phyloP scores from a whole-genome alignment of 1,140 invertebrate species.

The Drosophila fuyamai region DNA sequence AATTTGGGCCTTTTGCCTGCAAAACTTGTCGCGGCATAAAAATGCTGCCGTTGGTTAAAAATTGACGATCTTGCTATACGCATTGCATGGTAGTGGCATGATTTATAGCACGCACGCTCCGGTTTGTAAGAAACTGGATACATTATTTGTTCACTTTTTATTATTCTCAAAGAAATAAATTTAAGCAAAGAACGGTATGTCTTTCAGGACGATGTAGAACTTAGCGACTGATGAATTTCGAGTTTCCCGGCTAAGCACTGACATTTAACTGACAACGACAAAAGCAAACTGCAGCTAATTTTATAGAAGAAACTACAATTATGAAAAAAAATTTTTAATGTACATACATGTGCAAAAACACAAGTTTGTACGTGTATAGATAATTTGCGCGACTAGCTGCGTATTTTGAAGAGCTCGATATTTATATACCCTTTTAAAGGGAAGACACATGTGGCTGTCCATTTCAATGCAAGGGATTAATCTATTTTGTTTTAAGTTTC shows the following conservation, averaged over 20 bases:
- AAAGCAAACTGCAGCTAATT: constrained; percentile 49
- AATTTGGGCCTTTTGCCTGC: constrained; percentile 14
- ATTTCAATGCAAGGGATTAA: neutral
- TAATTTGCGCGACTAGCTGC: constrained; percentile 50
- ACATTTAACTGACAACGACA: constrained; percentile 68
- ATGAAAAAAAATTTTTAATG: constrained; percentile 38
- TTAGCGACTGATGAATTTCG: constrained; percentile 42
- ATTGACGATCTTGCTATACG: constrained; percentile 7
- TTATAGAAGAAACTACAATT: constrained; percentile 49
- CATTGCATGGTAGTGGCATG: constrained; percentile 35
- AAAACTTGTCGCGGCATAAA: constrained; percentile 13
- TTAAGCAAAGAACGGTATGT: neutral
- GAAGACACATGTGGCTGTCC: constrained; percentile 2
- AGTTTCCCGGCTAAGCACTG: constrained; percentile 47
- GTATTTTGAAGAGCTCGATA: constrained; percentile 35
- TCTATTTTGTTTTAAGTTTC: neutral
- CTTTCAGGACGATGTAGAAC: constrained; percentile 7
- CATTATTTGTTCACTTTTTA: constrained; percentile 18
- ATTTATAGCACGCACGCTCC: constrained; percentile 29
- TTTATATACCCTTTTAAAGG: constrained; percentile 39
- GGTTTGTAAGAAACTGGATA: constrained; percentile 36
- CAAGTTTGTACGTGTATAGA: constrained; percentile 45
- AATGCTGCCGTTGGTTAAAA: constrained; percentile 36
- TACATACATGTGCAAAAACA: constrained; percentile 31
- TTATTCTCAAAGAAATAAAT: neutral